phyloP scores from a whole-genome alignment of 2,888 invertebrate genomes.

The Xestia c-nigrum region DNA sequence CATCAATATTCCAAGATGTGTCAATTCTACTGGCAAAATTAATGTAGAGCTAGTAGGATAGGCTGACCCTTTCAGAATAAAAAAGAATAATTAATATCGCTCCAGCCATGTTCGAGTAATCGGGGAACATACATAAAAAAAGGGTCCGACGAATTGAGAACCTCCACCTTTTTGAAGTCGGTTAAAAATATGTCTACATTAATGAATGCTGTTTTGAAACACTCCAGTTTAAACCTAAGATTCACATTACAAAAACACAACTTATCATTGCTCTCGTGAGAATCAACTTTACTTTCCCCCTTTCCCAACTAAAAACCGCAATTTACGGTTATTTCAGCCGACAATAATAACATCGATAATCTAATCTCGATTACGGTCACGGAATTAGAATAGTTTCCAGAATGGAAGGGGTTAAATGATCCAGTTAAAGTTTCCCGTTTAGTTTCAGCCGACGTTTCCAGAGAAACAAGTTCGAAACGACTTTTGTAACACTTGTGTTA shows the following conservation, averaged over 20 bases:
- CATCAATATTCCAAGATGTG: slow-evolving; percentile 5
- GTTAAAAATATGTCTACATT: background rate
- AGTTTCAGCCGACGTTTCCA: slow-evolving; percentile 51
- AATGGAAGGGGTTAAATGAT: slow-evolving; percentile 68
- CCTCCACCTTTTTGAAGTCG: too few relatives aligned
- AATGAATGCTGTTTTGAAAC: background rate
- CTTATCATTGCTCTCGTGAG: background rate
- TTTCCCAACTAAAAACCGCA: slow-evolving; percentile 37
- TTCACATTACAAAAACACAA: background rate
- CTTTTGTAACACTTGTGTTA: slow-evolving; percentile 66
- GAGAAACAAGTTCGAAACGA: slow-evolving; percentile 69
- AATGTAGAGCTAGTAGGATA: too few relatives aligned
- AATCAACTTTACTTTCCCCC: slow-evolving; percentile 4
- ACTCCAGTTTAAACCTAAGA: background rate
- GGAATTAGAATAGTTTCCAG: slow-evolving; percentile 69
- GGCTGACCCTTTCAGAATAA: too few relatives aligned
- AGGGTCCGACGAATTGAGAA: too few relatives aligned
- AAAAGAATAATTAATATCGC: too few relatives aligned
- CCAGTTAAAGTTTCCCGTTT: slow-evolving; percentile 64
- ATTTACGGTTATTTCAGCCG: slow-evolving; percentile 38
- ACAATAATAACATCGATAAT: slow-evolving; percentile 65
- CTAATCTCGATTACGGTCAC: slow-evolving; percentile 59
- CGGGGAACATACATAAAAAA: too few relatives aligned
- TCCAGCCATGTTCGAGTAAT: too few relatives aligned
- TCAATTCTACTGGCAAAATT: background rate